Conservation (phyloP, 2,113 vertebrate species). For the Piliocolobus tephrosceles region DNA sequence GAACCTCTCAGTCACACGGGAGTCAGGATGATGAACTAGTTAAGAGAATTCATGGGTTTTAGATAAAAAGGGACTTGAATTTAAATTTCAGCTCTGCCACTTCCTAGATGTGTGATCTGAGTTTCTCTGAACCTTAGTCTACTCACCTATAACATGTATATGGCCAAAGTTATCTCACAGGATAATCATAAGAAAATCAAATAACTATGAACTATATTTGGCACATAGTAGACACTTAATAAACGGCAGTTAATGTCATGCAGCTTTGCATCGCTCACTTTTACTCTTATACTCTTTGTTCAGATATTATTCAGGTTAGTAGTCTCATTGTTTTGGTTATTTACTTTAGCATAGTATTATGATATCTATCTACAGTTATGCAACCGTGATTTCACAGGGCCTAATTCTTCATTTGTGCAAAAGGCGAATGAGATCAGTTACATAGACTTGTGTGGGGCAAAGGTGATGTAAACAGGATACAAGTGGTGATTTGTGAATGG, state of each 20-base stretch:
- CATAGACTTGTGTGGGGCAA: neutral
- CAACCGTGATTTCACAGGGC: neutral
- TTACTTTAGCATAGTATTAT: neutral
- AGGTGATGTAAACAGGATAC: slow-evolving; percentile 41
- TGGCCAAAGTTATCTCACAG: neutral
- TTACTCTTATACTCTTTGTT: neutral
- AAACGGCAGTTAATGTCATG: rapidly evolving
- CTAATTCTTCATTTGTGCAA: neutral
- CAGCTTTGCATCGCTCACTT: neutral
- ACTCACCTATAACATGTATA: neutral
- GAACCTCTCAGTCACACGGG: neutral
- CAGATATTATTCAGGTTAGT: neutral
- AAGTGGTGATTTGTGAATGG: slow-evolving; percentile 43
- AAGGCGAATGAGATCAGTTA: slow-evolving; percentile 28
- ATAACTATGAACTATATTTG: neutral
- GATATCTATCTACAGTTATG: neutral
- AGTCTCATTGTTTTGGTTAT: neutral
- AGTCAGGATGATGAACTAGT: neutral
- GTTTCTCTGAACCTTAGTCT: neutral
- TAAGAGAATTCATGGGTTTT: neutral
- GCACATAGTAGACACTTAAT: neutral
- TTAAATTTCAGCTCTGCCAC: neutral
- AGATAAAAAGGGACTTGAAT: neutral
- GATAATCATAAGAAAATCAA: neutral
- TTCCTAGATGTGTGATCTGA: neutral